These are phyloP conservation scores for Parthenolecanium corni DNA, from an alignment of 2,888 invertebrate species.

Conservation along the genomic window DNA sequence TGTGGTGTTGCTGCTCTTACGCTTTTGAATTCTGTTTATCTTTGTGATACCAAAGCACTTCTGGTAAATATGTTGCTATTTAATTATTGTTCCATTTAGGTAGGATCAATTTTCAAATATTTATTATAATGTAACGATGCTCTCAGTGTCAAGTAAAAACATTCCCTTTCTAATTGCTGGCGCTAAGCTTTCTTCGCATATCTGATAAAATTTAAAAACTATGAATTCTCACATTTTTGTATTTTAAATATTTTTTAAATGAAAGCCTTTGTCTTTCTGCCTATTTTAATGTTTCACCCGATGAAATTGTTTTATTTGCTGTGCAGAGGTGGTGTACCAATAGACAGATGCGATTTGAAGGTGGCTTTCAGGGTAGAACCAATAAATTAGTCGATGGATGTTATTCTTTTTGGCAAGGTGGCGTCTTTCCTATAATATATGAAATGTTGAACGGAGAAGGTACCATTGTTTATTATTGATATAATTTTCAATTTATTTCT, in stretches of 20 bases:
- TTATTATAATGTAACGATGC: too few relatives aligned
- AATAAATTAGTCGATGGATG: conserved; percentile 98
- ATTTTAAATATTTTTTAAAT: too few relatives aligned
- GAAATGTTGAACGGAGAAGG: background rate
- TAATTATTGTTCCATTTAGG: background rate
- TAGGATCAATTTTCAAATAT: background rate
- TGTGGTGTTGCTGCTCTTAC: conserved; percentile 87
- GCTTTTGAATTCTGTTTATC: conserved; percentile 60
- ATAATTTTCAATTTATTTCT: background rate
- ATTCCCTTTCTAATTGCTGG: too few relatives aligned
- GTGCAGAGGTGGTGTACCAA: conserved; percentile 70
- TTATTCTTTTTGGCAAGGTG: conserved; percentile 99
- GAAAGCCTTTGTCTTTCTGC: too few relatives aligned
- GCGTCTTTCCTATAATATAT: conserved; percentile 69
- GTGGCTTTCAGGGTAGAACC: conserved; percentile 94
- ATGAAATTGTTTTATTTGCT: too few relatives aligned
- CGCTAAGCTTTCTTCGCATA: too few relatives aligned
- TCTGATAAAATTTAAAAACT: too few relatives aligned
- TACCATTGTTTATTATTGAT: background rate
- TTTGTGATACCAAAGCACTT: conserved; percentile 64
- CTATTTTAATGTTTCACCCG: too few relatives aligned
- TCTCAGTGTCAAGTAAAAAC: too few relatives aligned
- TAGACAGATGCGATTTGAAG: conserved; percentile 86
- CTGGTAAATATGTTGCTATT: conserved; percentile 43
- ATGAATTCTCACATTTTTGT: too few relatives aligned